Conservation (phyloP, 2,888 invertebrate genomes). For the Apamea anceps region DNA sequence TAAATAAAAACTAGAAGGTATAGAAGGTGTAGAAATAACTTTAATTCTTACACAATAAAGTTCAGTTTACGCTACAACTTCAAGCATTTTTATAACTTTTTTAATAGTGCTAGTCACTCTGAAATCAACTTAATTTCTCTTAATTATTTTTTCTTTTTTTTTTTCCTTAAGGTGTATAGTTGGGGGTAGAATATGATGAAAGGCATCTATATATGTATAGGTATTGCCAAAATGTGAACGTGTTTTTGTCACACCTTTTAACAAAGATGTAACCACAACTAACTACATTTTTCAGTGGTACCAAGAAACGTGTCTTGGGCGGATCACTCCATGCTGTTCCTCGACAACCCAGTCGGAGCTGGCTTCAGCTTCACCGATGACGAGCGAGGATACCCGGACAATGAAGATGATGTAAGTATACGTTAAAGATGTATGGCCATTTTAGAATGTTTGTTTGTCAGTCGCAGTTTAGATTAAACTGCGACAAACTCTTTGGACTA, state of each 20-base stretch:
- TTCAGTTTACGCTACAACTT: too few species aligned
- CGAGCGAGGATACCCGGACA: constrained; percentile 88
- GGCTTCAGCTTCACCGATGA: constrained; percentile 91
- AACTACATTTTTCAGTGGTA: constrained; percentile 40
- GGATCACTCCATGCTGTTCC: constrained; percentile 89
- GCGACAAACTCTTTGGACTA: background rate
- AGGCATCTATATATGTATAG: background rate
- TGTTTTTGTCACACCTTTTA: too few species aligned
- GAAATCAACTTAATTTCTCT: too few species aligned
- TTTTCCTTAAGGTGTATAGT: too few species aligned
- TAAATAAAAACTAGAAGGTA: too few species aligned
- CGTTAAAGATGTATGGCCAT: background rate
- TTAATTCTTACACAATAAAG: too few species aligned
- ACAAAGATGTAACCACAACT: background rate
- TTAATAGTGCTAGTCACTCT: too few species aligned
- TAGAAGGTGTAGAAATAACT: too few species aligned
- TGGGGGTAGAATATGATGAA: background rate
- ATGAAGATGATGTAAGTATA: constrained; percentile 88
- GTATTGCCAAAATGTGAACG: background rate
- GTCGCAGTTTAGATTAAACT: background rate
- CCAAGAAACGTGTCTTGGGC: constrained; percentile 83
- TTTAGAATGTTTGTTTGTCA: background rate
- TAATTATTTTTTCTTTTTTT: too few species aligned
- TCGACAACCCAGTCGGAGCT: constrained; percentile 91
- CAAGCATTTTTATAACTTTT: too few species aligned